Percentiles rank a stretch among this genome's conserved stretches.
Evolutionary conservation across 1,140 invertebrate species (phyloP).

Genomic region (Acromyrmex echinatior): DNA sequence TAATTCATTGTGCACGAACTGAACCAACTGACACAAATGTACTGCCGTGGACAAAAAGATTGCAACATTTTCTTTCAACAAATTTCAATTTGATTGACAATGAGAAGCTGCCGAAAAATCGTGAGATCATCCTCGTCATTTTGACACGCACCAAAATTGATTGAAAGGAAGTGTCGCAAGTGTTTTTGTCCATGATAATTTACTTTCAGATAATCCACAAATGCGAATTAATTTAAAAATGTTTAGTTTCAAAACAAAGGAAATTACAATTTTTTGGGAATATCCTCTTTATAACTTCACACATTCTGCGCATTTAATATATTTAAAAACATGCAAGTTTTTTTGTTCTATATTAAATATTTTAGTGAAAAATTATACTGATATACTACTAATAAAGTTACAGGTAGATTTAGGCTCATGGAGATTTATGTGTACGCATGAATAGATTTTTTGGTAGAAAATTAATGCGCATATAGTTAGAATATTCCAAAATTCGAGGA

Average conservation of each 20-base stretch:
- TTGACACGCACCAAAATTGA: neutral
- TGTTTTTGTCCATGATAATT: neutral
- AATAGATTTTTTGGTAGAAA: neutral
- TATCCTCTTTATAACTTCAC: neutral
- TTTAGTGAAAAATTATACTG: neutral
- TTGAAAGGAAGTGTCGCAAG: conserved; percentile 19
- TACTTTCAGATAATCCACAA: conserved; percentile 21
- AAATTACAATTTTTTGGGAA: conserved; percentile 29
- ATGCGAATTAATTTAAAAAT: conserved; percentile 32
- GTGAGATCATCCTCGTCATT: neutral
- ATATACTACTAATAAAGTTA: neutral
- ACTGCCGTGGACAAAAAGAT: neutral
- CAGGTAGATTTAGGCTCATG: neutral
- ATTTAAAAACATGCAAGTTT: conserved; percentile 24
- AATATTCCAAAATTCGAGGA: too few relatives aligned
- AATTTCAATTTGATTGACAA: neutral
- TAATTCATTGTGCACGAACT: neutral
- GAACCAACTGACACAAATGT: neutral
- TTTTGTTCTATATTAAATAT: neutral
- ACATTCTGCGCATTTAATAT: conserved; percentile 20
- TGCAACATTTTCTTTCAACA: conserved; percentile 17
- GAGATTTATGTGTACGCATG: neutral
- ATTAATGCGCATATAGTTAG: neutral
- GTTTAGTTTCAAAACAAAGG: conserved; percentile 47
- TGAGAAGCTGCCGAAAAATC: neutral